Evolutionary conservation across 2,797 vertebrate species (phyloP).

Genomic region (Malurus splendens): DNA sequence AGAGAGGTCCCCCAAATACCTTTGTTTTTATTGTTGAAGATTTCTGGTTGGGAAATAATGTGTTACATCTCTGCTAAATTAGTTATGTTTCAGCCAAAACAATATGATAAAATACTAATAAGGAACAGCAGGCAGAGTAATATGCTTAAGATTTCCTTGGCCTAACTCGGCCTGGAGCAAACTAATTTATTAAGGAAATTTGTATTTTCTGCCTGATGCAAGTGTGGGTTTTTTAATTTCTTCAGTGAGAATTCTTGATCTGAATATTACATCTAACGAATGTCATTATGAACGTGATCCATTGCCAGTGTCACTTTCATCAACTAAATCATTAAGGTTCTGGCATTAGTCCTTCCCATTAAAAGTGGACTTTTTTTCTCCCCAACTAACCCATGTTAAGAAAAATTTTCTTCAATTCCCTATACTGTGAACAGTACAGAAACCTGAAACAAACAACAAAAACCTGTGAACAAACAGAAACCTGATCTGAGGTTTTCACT

Average conservation of each 20-base stretch:
- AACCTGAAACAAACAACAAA: too few relatives aligned
- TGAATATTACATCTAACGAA: not conserved
- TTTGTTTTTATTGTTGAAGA: not conserved
- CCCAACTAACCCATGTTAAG: rapidly evolving
- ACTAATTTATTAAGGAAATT: not conserved
- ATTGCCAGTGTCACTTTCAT: not conserved
- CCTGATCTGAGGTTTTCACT: not conserved
- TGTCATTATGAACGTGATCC: not conserved
- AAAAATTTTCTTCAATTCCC: not conserved
- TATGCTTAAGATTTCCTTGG: not conserved
- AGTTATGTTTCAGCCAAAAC: not conserved
- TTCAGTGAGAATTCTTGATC: not conserved
- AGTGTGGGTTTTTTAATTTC: not conserved
- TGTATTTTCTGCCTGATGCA: not conserved
- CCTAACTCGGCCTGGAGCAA: not conserved
- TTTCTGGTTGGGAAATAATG: not conserved
- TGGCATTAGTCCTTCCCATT: not conserved
- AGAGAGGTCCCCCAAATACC: not conserved
- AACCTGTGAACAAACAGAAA: too few relatives aligned
- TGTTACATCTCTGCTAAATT: not conserved
- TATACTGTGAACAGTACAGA: not conserved
- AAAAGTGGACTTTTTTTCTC: not conserved
- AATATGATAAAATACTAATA: not conserved
- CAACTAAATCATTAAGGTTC: not conserved
- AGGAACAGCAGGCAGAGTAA: not conserved